phyloP scores from a whole-genome alignment of 2,113 vertebrate genomes.

The Callorhinus ursinus region DNA sequence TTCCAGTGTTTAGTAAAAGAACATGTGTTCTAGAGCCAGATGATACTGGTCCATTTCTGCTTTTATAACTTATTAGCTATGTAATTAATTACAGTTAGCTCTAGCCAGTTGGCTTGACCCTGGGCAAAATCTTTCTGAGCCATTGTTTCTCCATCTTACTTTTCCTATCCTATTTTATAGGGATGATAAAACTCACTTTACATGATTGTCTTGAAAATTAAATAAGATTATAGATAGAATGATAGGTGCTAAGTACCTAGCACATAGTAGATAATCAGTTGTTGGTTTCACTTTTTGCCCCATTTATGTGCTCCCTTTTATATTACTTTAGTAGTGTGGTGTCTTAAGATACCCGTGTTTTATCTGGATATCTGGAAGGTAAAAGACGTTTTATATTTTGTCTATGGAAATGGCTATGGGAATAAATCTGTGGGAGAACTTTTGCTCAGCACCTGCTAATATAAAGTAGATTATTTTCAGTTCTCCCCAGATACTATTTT shows the following conservation, averaged over 20 bases:
- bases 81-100: constrained; percentile 45
- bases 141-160: constrained; percentile 29
- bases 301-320: constrained; percentile 3
- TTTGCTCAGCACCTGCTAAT: neutral
- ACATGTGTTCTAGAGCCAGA: neutral
- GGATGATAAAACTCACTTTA: neutral
- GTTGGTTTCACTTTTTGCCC: neutral
- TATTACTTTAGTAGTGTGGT: neutral
- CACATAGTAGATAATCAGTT: neutral
- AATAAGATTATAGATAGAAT: neutral
- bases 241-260: neutral
- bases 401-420: neutral
- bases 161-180: neutral
- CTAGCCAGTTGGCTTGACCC: neutral
- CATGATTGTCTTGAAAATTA: neutral
- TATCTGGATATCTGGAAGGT: neutral
- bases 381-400: neutral
- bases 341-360: neutral
- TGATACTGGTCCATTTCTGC: neutral
- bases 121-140: neutral
- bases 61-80: constrained; percentile 27
- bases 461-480: constrained; percentile 40
- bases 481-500: neutral
- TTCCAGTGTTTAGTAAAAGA: neutral
- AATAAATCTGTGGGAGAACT: neutral